Evolutionary conservation across 2,113 vertebrate species (phyloP).

Genomic region (Leptodactylus fuscus): DNA sequence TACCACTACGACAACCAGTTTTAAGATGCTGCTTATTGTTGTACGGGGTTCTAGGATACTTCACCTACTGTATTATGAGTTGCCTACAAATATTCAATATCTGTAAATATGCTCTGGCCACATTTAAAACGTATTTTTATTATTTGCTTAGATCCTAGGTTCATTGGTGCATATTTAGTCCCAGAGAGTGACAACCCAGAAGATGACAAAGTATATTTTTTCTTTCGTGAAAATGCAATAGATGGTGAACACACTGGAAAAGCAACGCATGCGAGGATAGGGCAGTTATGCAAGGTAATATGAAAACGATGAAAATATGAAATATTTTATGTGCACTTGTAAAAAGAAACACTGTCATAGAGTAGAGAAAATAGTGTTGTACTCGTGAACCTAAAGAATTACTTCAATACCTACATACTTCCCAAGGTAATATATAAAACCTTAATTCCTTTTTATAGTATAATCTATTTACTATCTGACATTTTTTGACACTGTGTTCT

Average conservation of each 20-base stretch:
- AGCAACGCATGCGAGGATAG: slow-evolving; percentile 93
- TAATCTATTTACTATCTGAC: too few relatives aligned
- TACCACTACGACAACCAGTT: too few relatives aligned
- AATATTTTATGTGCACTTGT: background rate
- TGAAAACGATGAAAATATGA: background rate
- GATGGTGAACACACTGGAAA: slow-evolving; percentile 95
- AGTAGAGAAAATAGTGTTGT: too few relatives aligned
- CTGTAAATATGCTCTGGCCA: background rate
- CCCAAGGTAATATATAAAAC: too few relatives aligned
- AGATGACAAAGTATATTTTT: slow-evolving; percentile 97
- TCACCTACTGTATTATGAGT: background rate
- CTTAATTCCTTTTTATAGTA: too few relatives aligned
- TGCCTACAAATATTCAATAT: background rate
- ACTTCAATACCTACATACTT: too few relatives aligned
- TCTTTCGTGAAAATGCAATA: slow-evolving; percentile 96
- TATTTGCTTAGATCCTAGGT: slow-evolving; percentile 85
- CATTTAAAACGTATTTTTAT: background rate
- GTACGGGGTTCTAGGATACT: background rate
- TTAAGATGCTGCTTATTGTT: too few relatives aligned
- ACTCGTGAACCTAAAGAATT: too few relatives aligned
- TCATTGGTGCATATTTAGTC: slow-evolving; percentile 89
- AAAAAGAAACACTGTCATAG: too few relatives aligned
- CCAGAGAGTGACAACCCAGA: slow-evolving; percentile 97
- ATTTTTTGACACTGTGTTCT: too few relatives aligned
- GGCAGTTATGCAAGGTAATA: slow-evolving; percentile 96